Evolutionary conservation across 1,140 invertebrate species (phyloP).

Genomic region (Wiebesia pumilae): DNA sequence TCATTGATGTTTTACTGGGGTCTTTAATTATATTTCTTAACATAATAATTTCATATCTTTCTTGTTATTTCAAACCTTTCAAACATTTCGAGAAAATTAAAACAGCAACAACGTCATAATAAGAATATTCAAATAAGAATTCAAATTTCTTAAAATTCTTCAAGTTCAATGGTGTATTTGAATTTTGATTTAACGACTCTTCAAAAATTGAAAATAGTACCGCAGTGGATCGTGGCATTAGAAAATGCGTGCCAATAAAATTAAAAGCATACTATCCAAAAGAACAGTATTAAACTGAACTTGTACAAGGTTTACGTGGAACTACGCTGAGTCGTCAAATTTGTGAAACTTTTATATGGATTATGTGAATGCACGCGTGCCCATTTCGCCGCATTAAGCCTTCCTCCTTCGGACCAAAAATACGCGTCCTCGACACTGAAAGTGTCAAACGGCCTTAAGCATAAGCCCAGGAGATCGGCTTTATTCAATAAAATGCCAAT

Average conservation of each 20-base stretch:
- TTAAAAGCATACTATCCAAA: neutral
- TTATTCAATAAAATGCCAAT: neutral
- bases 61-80: too few species aligned
- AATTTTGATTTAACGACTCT: neutral
- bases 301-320: neutral
- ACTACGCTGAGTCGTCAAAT: neutral
- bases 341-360: neutral
- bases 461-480: neutral
- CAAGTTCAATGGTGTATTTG: too few species aligned
- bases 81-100: too few species aligned
- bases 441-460: neutral
- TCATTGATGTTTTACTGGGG: neutral
- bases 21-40: too few species aligned
- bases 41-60: too few species aligned
- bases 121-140: too few species aligned
- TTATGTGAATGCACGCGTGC: neutral
- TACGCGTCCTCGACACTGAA: conserved; percentile 6
- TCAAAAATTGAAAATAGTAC: neutral
- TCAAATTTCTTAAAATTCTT: too few species aligned
- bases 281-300: neutral
- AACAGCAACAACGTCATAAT: too few species aligned
- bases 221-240: neutral
- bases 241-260: neutral
- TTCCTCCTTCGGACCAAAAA: conserved; percentile 4
- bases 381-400: neutral